Base-by-base conservation (phyloP, 2,113 vertebrate genomes). In the Eubucco bourcierii region DNA sequence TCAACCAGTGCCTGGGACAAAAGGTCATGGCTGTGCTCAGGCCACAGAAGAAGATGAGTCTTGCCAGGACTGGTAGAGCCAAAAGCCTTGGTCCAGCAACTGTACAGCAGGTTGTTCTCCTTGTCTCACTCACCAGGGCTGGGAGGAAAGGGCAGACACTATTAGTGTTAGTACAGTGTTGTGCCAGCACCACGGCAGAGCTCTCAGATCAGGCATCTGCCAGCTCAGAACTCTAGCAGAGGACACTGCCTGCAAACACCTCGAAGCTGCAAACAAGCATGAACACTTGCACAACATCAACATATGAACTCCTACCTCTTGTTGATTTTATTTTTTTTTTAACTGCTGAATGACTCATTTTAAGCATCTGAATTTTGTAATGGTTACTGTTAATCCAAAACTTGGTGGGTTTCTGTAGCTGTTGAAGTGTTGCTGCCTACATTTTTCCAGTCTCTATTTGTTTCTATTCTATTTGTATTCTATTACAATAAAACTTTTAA, bases 321-420 rank as follows among this genome's bases (percentile, higher is more conserved):
- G 44, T n/a, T 87, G 87, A 39, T 70, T 87, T 80, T 67, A 39
- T 70, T 87, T 80, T 67, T 34, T n/a, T 91, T 94, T 87, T 73
- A 23, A 28, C 44, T 6, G 0, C 25, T 73, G 27, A 24, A 15
- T 8, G 70, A 8, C 56, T 82, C 71, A 63, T 71, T 66, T 80
- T 55, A 73, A 89, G 34, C 79, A 89, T 67, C 79, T 89, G 72
- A 95, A 77, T 80, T 61, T 84, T 95, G 92, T 82, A 89, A 80
- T 87, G 71, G 52, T 19, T 85, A 1, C 11, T 84, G 80, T 80
- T 89, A 71, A 82, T 90, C 76, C 60, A 55, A 39, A 84, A 76
- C n/a, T 66, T 44, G 63, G 31, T 0, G 0, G 50, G 13, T 29
- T 80, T 80, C 75, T 66, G 27, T 7, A 6, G n/a, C 39, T 59